A percentile compares a stretch with the other conserved stretches of the same genome.
Conservation (phyloP, 2,888 invertebrate species). For the Mactromeris polynyma region DNA sequence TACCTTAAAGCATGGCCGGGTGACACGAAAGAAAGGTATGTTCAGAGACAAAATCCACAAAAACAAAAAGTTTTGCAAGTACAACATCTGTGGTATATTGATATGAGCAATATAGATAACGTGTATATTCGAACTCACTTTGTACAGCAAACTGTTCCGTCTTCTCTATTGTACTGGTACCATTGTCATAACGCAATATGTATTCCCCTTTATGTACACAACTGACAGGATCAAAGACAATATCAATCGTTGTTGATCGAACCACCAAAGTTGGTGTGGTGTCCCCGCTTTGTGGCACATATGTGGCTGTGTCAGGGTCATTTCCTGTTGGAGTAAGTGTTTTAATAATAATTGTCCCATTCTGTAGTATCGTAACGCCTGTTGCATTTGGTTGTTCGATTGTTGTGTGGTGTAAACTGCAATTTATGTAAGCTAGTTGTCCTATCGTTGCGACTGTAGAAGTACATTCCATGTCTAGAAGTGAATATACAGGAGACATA, state of each 20-base stretch:
- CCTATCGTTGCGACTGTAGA: background rate
- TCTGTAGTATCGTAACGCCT: background rate
- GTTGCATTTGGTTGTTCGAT: background rate
- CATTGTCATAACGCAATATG: background rate
- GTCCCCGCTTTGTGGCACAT: background rate
- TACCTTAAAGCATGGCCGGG: too few relatives aligned
- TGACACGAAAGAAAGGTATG: too few relatives aligned
- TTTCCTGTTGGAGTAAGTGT: background rate
- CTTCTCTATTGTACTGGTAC: background rate
- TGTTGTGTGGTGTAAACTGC: background rate
- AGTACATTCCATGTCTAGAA: slow-evolving; percentile 6
- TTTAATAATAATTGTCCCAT: background rate
- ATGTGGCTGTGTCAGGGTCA: background rate
- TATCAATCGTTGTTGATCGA: background rate
- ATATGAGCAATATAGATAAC: too few relatives aligned
- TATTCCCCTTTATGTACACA: background rate
- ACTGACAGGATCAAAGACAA: background rate
- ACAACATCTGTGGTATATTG: too few relatives aligned
- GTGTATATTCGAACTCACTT: too few relatives aligned
- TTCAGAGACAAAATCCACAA: too few relatives aligned
- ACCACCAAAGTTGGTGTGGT: background rate
- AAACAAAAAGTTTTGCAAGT: too few relatives aligned
- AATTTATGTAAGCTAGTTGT: background rate
- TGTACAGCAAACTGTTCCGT: too few relatives aligned
- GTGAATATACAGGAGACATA: too few relatives aligned